A percentile compares a stretch with the other conserved stretches of the same genome.
These are phyloP conservation scores for Hylaeus volcanicus DNA, from an alignment of 1,140 invertebrate species.

Conservation along the genomic window DNA sequence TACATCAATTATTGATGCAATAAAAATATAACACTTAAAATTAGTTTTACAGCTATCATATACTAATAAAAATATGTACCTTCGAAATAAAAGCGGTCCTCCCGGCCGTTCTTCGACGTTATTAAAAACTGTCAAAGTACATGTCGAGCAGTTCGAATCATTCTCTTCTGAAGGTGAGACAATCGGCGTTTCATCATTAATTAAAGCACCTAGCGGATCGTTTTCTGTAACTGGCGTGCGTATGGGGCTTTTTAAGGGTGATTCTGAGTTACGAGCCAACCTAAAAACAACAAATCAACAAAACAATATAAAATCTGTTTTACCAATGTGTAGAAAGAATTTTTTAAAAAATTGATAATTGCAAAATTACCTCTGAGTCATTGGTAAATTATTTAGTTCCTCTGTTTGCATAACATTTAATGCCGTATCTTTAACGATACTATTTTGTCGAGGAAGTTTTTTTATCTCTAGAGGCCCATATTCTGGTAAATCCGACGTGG, in stretches of 20 bases:
- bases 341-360: no score
- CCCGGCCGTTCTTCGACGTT: slow-evolving; percentile 77
- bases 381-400: slow-evolving; percentile 72
- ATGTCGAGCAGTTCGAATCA: slow-evolving; percentile 79
- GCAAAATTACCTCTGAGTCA: slow-evolving; percentile 72
- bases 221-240: slow-evolving; percentile 93
- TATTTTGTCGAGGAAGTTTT: slow-evolving; percentile 76
- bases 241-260: slow-evolving; percentile 81
- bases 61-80: slow-evolving; percentile 55
- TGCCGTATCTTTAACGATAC: slow-evolving; percentile 76
- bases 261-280: slow-evolving; percentile 79
- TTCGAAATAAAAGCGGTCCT: slow-evolving; percentile 79
- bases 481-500: slow-evolving; percentile 76
- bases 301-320: slow-evolving; percentile 25
- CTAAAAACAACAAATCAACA: slow-evolving; percentile 71
- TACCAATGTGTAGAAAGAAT: not conserved
- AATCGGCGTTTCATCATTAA: slow-evolving; percentile 80
- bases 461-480: slow-evolving; percentile 76
- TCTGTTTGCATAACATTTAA: slow-evolving; percentile 70
- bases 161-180: slow-evolving; percentile 79
- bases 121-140: slow-evolving; percentile 78
- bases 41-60: no score
- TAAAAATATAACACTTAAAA: no score
- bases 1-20: no score
- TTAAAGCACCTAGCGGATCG: slow-evolving; percentile 93